Conservation (phyloP, 2,113 vertebrate species). For the Brachyhypopomus occidentalis region DNA sequence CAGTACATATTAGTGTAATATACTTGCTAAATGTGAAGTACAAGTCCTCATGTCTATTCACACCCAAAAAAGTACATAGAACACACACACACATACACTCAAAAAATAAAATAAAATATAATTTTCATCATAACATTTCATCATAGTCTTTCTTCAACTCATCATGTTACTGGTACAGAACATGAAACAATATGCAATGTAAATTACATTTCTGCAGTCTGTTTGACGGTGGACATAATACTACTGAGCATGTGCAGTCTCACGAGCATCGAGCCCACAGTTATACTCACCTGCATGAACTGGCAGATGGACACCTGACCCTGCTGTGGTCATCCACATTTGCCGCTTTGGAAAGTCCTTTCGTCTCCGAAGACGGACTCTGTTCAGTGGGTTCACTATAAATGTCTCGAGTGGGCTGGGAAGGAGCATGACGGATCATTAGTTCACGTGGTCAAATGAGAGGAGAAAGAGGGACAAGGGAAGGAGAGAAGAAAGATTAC, state of each 20-base stretch:
- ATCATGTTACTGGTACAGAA: not conserved
- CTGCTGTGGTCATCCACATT: not conserved
- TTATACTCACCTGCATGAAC: not conserved
- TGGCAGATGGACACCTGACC: not conserved
- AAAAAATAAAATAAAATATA: not conserved
- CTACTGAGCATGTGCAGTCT: conserved; percentile 7
- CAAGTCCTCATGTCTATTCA: no score
- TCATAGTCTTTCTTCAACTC: not conserved
- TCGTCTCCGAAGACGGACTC: not conserved
- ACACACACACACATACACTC: no score
- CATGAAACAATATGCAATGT: not conserved
- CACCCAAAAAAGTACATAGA: no score
- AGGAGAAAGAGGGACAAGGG: not conserved
- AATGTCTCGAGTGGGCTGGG: not conserved
- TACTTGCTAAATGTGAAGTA: no score
- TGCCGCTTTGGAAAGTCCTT: not conserved
- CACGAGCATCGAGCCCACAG: not conserved
- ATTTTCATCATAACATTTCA: not conserved
- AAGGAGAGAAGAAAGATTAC: conserved; percentile 1
- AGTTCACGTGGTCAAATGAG: not conserved
- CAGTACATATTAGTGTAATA: no score
- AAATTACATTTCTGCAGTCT: not conserved
- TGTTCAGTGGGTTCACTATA: not conserved
- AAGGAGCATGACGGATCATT: not conserved
- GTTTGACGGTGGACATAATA: not conserved